Evolutionary conservation across 37 sponge, comb jelly and placozoan genomes (phyloP), one percentile per base, ranked within the genome.

Genomic region (Chondrilla cf. caribensis): DNA sequence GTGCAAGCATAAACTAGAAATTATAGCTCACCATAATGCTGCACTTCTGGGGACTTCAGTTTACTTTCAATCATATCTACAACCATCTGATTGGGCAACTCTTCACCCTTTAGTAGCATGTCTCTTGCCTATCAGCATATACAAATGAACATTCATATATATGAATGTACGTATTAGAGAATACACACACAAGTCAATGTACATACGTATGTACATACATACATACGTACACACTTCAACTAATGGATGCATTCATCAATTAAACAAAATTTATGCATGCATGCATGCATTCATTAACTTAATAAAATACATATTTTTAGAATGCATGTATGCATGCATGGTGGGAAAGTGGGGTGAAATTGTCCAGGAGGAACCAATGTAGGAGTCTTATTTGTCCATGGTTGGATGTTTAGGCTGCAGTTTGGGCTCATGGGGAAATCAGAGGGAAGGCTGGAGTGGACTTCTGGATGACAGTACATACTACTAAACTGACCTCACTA

Each of bases 21-120:
- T n/a, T n/a, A n/a, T n/a, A n/a, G 5, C 72, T 38, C 60, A 95
- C 95, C 95, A 82, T 95, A 91, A 39, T 95, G 92, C 32, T 89
- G 54, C 22, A 95, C 83, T 70, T 87, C 90, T 55, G 85, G 77
- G 29, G 92, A 89, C 6, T 35, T 25, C 18, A 95, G 39, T 39
- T 87, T 86, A 35, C 89, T 86, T 31, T 33, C 39, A n/a, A 95
- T 85, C 28, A 95, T 64, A 38, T 87, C 70, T 11, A 70, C 70
- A 41, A 91, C 84, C 35, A 89, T 78, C 8, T 51, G 15, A 1
- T 86, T 87, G 51, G 60, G 60, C n/a, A 95, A 31, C 33, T 62
- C 84, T 55, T 89, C 81, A 33, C 93, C 93, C 55, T 28, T 76
- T 36, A 58, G 31, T n/a, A 92, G 77, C 36, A 26, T 38, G 44